Conservation (phyloP, 2,113 vertebrate species). For the Cichladusa arquata region DNA sequence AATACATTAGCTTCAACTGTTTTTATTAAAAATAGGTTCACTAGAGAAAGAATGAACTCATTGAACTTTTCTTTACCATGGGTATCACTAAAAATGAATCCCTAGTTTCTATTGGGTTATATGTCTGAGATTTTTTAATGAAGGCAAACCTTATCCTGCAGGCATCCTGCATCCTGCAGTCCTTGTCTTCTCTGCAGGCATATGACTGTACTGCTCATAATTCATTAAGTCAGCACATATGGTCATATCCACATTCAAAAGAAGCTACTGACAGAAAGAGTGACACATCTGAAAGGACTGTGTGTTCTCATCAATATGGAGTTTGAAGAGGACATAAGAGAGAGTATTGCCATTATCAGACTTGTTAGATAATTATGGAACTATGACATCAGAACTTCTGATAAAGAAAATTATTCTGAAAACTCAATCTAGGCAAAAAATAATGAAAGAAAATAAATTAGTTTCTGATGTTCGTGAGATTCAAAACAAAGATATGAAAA, state of each 20-base stretch:
- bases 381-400: background rate
- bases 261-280: background rate
- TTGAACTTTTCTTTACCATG: background rate
- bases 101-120: background rate
- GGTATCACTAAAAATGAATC: background rate
- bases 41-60: background rate
- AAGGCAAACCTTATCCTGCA: background rate
- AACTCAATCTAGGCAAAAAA: background rate
- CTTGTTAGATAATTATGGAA: background rate
- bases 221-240: background rate
- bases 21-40: background rate
- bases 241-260: background rate
- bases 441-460: background rate
- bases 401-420: background rate
- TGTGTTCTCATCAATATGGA: background rate
- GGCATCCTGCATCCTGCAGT: background rate
- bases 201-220: background rate
- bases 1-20: background rate
- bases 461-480: background rate
- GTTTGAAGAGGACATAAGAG: background rate
- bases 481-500: constrained; percentile 25
- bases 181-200: background rate
- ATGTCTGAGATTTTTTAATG: background rate
- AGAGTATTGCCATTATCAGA: background rate
- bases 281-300: background rate